These are phyloP conservation scores for Porites cylindrica DNA, from an alignment of 92 coral and sea anemone species.

Conservation along the genomic window DNA sequence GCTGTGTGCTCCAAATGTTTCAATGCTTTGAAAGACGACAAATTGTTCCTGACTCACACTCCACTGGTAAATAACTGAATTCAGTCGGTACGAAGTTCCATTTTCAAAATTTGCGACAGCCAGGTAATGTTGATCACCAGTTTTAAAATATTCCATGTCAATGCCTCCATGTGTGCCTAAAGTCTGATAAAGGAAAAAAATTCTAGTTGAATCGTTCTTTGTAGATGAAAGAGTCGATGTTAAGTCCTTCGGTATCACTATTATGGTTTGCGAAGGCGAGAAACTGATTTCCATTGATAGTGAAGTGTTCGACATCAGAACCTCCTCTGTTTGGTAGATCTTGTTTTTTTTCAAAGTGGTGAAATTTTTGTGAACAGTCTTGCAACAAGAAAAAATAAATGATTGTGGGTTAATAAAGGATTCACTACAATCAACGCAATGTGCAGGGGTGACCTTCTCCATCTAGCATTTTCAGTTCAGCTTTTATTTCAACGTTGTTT, in stretches of 20 bases:
- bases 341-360: conserved; percentile 52
- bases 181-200: not conserved
- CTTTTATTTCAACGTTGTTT: no score
- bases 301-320: not conserved
- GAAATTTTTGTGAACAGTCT: not conserved
- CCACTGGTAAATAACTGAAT: conserved; percentile 20
- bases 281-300: conserved; percentile 10
- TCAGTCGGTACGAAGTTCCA: not conserved
- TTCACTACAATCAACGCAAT: no score
- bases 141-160: conserved; percentile 37
- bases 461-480: no score
- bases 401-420: no score
- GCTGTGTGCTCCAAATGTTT: conserved; percentile 7
- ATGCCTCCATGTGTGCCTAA: conserved; percentile 12
- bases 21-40: not conserved
- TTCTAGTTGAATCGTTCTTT: not conserved
- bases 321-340: conserved; percentile 14
- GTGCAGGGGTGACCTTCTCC: no score
- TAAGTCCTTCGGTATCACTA: not conserved
- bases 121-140: conserved; percentile 37
- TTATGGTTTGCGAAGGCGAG: conserved; percentile 43
- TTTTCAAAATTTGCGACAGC: conserved; percentile 20
- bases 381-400: no score
- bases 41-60: not conserved
- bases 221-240: conserved; percentile 43